Evolutionary conservation across 2,888 invertebrate genomes (phyloP).

Genomic region (Cryptocheilus praepositus): DNA sequence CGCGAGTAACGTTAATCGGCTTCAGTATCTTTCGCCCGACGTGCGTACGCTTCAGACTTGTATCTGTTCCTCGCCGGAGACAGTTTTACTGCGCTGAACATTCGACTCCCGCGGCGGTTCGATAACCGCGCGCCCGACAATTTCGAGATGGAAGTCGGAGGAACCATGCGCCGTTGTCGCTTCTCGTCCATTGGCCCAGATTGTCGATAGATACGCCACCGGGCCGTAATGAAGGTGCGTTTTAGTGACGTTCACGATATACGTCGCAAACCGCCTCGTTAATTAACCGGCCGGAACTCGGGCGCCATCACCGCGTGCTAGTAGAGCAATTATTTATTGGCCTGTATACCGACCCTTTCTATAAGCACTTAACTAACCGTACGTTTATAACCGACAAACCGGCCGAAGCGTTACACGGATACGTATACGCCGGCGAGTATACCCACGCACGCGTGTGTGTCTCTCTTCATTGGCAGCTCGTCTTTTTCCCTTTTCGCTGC

Average conservation of each 20-base stretch:
- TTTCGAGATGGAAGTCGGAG: no score
- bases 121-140: no score
- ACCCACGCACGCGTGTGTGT: not conserved
- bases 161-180: not conserved
- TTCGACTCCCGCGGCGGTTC: no score
- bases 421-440: not conserved
- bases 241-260: constrained; percentile 54
- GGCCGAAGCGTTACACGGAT: constrained; percentile 6
- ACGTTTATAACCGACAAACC: constrained; percentile 19
- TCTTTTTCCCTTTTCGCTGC: not conserved
- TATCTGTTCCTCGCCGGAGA: no score
- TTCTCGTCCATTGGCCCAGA: constrained; percentile 1
- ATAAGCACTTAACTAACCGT: constrained; percentile 36
- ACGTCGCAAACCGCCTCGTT: constrained; percentile 53
- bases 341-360: constrained; percentile 40
- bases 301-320: constrained; percentile 42
- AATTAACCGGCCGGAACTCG: constrained; percentile 57
- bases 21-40: no score
- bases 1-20: no score
- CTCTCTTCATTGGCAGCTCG: not conserved
- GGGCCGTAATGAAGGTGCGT: constrained; percentile 53
- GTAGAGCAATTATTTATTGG: constrained; percentile 57
- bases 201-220: constrained; percentile 39
- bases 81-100: no score
- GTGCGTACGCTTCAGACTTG: no score